Evolutionary conservation across 2,797 vertebrate genomes (phyloP).

Genomic region (Crenuchus spilurus): DNA sequence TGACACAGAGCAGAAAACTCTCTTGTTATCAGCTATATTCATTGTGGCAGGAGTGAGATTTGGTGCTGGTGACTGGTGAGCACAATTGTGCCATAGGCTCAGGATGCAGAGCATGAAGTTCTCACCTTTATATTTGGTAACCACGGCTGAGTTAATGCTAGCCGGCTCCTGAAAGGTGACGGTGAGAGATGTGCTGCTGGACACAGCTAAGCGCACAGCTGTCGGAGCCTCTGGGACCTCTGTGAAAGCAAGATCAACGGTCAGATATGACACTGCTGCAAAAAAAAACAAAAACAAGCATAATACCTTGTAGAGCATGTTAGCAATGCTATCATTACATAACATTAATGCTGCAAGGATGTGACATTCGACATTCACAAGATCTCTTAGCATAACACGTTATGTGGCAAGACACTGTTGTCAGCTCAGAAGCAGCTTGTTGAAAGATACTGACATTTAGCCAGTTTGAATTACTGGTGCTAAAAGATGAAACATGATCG

Average conservation of each 20-base stretch:
- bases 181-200: constrained; percentile 88
- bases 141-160: constrained; percentile 88
- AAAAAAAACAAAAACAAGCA: too few species aligned
- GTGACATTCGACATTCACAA: not conserved
- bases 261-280: constrained; percentile 51
- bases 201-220: constrained; percentile 87
- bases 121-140: constrained; percentile 95
- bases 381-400: too few species aligned
- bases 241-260: constrained; percentile 64
- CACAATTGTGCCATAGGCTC: constrained; percentile 19
- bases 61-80: not conserved
- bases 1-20: not conserved
- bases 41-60: not conserved
- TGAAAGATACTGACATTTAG: not conserved
- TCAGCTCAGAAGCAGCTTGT: not conserved
- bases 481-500: not conserved
- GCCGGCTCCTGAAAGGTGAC: constrained; percentile 93
- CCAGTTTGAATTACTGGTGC: not conserved
- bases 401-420: too few species aligned
- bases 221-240: constrained; percentile 89
- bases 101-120: constrained; percentile 12
- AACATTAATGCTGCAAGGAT: not conserved
- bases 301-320: too few species aligned
- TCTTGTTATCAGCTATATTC: not conserved
- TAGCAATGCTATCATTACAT: too few species aligned